A percentile compares a stretch with the other conserved stretches of the same genome.
phyloP scores from a whole-genome alignment of 2,113 vertebrate species.

The Natator depressus region DNA sequence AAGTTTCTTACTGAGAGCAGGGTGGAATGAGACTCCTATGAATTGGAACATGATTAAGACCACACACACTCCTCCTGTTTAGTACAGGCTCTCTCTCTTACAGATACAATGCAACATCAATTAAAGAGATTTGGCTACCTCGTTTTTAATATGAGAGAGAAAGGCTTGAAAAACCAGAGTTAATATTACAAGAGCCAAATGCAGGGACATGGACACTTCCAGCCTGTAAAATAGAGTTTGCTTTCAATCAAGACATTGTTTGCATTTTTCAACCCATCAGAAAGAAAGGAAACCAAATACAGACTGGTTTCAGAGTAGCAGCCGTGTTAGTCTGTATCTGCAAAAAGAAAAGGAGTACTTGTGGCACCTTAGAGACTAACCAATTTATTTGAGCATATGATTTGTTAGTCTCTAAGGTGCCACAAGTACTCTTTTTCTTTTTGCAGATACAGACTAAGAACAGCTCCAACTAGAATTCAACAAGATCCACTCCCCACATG shows the following conservation, averaged over 20 bases:
- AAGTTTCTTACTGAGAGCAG: conserved; percentile 28
- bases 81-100: conserved; percentile 50
- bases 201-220: conserved; percentile 69
- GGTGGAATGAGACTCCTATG: conserved; percentile 64
- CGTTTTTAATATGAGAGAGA: conserved; percentile 15
- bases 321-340: too few relatives aligned
- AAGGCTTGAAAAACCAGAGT: conserved; percentile 31
- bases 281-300: conserved; percentile 64
- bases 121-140: conserved; percentile 13
- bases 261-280: conserved; percentile 70
- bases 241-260: conserved; percentile 57
- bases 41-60: conserved; percentile 53
- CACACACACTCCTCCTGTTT: neutral
- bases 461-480: conserved; percentile 69
- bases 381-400: too few relatives aligned
- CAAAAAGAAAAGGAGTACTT: too few relatives aligned
- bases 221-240: conserved; percentile 34
- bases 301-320: too few relatives aligned
- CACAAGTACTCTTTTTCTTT: too few relatives aligned
- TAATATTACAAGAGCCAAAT: conserved; percentile 68
- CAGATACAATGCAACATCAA: neutral
- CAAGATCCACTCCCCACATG: conserved; percentile 54
- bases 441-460: conserved; percentile 31
- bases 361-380: too few relatives aligned
- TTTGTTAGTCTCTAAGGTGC: too few relatives aligned